Conservation (phyloP, 2,888 invertebrate species). For the Periphyllus acericola region DNA sequence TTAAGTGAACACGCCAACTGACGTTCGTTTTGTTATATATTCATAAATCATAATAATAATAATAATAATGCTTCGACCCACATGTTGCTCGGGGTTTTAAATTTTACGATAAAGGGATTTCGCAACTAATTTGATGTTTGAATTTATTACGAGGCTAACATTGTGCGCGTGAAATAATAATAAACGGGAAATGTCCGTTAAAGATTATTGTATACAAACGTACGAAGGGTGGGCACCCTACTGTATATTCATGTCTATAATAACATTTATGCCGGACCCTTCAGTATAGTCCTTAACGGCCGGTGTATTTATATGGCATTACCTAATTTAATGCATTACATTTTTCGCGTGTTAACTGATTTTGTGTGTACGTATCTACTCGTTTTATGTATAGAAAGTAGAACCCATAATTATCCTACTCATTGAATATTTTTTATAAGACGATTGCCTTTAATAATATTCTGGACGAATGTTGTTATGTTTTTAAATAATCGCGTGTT, state of each 20-base stretch:
- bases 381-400: no score
- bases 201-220: slow-evolving; percentile 18
- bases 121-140: slow-evolving; percentile 17
- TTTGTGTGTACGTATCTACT: no score
- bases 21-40: no score
- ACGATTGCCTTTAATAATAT: no score
- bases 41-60: no score
- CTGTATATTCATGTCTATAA: background rate
- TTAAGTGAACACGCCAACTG: no score
- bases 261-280: slow-evolving; percentile 34
- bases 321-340: background rate
- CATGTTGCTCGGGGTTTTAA: slow-evolving; percentile 27
- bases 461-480: no score
- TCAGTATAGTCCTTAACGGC: slow-evolving; percentile 2
- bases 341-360: background rate
- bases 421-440: no score
- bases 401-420: no score
- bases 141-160: background rate
- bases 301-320: slow-evolving; percentile 15
- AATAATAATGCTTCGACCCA: background rate
- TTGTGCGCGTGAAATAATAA: background rate
- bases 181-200: slow-evolving; percentile 41
- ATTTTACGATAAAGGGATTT: slow-evolving; percentile 35
- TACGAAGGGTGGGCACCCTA: background rate
- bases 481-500: no score